Evolutionary conservation across 1,140 invertebrate species (phyloP), one percentile per base, ranked within the genome.

Genomic region (Nephila pilipes): DNA sequence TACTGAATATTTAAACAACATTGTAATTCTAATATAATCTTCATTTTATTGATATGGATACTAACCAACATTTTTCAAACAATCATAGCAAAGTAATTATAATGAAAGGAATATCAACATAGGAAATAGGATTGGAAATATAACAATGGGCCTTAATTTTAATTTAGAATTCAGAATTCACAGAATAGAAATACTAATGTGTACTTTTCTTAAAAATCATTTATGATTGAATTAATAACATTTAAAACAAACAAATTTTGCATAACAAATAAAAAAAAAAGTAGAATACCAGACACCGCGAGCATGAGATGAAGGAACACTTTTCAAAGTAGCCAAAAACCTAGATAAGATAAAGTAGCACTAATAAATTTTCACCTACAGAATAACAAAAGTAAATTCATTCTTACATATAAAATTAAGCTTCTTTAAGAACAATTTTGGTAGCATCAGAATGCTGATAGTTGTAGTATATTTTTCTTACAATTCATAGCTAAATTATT

Each of bases 301-400:
- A 87, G 85, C 55, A 87, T 18, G 29, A 22, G 85, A 60, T 60
- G 85, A 87, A 60, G 85, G 57, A 87, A 87, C 85, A 60, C 25
- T 60, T 87, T 87, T 87, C 85, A 87, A 87, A 87, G 85, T 87
- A 87, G 85, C 85, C 85, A 87, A 87, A 87, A 87, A 87, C 85
- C 85, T 87, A 87, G 46, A 87, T 54, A 87, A 87, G 85, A 87
- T 87, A 87, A 87, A 87, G 57, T 87, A 55, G 18, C 18, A 87
- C 85, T 36, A 60, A 36, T 87, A 54, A 83, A 57, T 83, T 83
- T 83, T 57, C 69, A 75, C 32, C 69, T 25, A 65, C 4, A 75
- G 29, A 32, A 32, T 75, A 75, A 29, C 29, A 36, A 75, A 36
- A 75, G 3, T 75, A 75, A 75, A 75, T 32, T 75, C 29, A 75